Percentiles rank a stretch among this genome's conserved stretches.
Evolutionary conservation across 2,797 vertebrate species (phyloP).

Genomic region (Orestias chungarensis): DNA sequence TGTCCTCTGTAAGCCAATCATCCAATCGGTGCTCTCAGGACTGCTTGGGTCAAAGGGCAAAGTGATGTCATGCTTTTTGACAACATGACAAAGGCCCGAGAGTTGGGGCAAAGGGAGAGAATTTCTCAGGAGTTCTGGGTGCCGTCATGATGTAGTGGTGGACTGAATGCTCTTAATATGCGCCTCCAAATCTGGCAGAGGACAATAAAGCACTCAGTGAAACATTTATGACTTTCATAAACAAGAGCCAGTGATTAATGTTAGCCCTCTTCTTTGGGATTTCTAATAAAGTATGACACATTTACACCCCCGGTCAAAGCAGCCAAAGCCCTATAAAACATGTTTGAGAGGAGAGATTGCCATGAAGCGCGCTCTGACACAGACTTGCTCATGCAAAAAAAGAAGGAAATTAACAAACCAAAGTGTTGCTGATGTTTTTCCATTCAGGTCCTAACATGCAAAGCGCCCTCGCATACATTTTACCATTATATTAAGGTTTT

Average conservation of each 20-base stretch:
- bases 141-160: constrained; percentile 40
- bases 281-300: constrained; percentile 86
- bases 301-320: constrained; percentile 82
- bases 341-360: constrained; percentile 76
- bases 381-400: constrained; percentile 19
- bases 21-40: constrained; percentile 77
- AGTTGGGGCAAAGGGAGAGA: constrained; percentile 15
- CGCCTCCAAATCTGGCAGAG: constrained; percentile 73
- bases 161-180: constrained; percentile 31
- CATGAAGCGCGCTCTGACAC: constrained; percentile 15
- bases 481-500: constrained; percentile 47
- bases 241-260: constrained; percentile 86
- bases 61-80: constrained; percentile 81
- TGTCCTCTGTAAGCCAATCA: constrained; percentile 76
- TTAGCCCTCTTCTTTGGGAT: constrained; percentile 83
- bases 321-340: constrained; percentile 80
- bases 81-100: constrained; percentile 68
- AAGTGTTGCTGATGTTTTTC: constrained; percentile 49
- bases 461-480: constrained; percentile 46
- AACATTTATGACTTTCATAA: constrained; percentile 88
- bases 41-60: constrained; percentile 73
- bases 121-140: constrained; percentile 49
- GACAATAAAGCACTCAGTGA: constrained; percentile 83
- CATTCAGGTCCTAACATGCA: constrained; percentile 44
- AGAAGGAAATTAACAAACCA: constrained; percentile 70